Percentiles rank a stretch among this genome's conserved stretches.
phyloP scores from a whole-genome alignment of 2,113 vertebrate species.

The Aix galericulata region DNA sequence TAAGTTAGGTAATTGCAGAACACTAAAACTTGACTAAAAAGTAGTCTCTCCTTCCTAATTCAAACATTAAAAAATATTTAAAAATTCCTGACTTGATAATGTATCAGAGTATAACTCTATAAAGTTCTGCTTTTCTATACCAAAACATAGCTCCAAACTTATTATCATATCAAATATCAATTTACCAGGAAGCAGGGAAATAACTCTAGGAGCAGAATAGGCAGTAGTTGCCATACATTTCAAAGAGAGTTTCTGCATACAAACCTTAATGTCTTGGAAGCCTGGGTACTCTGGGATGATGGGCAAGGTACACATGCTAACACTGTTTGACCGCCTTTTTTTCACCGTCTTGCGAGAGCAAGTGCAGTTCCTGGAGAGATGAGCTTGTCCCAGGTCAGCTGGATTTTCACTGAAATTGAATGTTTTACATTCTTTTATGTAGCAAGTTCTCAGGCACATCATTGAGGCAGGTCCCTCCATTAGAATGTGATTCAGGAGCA shows the following conservation, averaged over 20 bases:
- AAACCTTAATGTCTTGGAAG: conserved; percentile 72
- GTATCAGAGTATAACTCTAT: neutral
- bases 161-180: neutral
- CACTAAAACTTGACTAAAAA: neutral
- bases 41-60: neutral
- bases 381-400: accelerated
- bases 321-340: neutral
- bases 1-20: neutral
- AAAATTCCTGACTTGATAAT: neutral
- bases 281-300: conserved; percentile 73
- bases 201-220: neutral
- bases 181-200: neutral
- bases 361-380: neutral
- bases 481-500: neutral
- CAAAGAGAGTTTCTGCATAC: neutral
- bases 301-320: conserved; percentile 40
- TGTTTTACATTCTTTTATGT: neutral
- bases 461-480: neutral
- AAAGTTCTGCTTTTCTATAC: neutral
- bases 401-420: neutral
- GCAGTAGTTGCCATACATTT: neutral
- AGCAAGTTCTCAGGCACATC: neutral
- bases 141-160: neutral
- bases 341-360: neutral
- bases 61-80: neutral